Conservation (phyloP, 2,797 vertebrate species). For the Ctenopoma kingsleyae region DNA sequence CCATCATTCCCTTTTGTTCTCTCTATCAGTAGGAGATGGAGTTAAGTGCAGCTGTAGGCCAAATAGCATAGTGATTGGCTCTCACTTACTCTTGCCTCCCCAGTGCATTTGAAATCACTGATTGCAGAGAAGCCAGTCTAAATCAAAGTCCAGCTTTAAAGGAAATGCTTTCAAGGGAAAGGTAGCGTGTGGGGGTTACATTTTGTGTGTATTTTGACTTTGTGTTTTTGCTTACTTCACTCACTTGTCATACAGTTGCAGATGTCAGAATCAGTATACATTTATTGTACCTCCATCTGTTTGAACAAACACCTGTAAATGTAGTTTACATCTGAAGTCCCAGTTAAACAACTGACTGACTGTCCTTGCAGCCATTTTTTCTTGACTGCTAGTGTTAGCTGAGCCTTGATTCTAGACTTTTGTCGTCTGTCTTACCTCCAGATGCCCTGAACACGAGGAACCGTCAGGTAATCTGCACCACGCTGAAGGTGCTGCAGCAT, state of each 20-base stretch:
- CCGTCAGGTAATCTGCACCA: conserved; percentile 91
- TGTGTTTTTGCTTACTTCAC: conserved; percentile 17
- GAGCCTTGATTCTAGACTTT: conserved; percentile 20
- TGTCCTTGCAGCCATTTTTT: background rate
- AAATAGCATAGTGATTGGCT: conserved; percentile 83
- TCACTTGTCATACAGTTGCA: conserved; percentile 22
- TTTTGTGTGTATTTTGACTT: conserved; percentile 33
- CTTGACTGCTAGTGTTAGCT: background rate
- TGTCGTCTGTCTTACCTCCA: conserved; percentile 52
- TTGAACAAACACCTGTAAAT: conserved; percentile 31
- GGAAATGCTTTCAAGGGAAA: conserved; percentile 65
- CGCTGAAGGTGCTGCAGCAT: conserved; percentile 93
- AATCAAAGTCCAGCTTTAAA: conserved; percentile 71
- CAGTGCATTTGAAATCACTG: conserved; percentile 79
- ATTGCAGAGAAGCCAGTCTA: conserved; percentile 77
- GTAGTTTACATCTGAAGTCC: background rate
- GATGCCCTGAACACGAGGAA: conserved; percentile 94
- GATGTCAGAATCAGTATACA: conserved; percentile 9
- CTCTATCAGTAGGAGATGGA: conserved; percentile 73
- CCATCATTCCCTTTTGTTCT: conserved; percentile 74
- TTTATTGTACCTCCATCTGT: conserved; percentile 20
- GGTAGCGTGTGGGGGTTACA: conserved; percentile 21
- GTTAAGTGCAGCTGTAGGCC: conserved; percentile 82
- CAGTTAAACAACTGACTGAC: background rate
- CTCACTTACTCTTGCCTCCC: conserved; percentile 78